A percentile compares a stretch with the other conserved stretches of the same genome.
Conservation (phyloP, 2,797 vertebrate genomes). For the Lepilemur ruficaudatus region DNA sequence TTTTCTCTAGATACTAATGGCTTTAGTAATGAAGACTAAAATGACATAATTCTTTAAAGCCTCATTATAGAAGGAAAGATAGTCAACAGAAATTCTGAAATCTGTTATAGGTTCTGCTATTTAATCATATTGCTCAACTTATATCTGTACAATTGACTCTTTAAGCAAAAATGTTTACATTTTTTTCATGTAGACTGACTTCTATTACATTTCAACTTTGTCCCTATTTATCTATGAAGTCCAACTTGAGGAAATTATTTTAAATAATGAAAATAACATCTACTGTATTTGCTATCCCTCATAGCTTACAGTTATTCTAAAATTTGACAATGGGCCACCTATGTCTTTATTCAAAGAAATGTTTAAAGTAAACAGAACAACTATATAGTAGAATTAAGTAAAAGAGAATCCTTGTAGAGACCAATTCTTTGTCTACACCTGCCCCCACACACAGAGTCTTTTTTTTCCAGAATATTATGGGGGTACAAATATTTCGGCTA, state of each 20-base stretch:
- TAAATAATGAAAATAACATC: slow-evolving; percentile 24
- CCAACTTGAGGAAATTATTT: background rate
- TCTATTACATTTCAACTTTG: background rate
- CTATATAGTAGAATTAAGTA: background rate
- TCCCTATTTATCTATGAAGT: background rate
- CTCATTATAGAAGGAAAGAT: background rate
- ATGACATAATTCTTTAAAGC: background rate
- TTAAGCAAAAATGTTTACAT: background rate
- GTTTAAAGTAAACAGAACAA: background rate
- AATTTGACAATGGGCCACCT: background rate
- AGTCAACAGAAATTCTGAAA: background rate
- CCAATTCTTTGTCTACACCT: background rate
- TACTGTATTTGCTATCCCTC: background rate
- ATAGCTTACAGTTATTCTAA: background rate
- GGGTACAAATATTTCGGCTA: too few relatives aligned
- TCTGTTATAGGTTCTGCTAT: background rate
- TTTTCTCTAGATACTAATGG: background rate
- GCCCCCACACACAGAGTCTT: too few relatives aligned
- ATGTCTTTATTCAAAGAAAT: background rate
- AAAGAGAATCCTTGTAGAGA: background rate
- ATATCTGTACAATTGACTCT: background rate
- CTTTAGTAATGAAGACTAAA: background rate
- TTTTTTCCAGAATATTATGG: too few relatives aligned
- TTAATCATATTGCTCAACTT: background rate
- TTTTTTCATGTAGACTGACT: background rate